These are phyloP conservation scores for Enhydra lutris DNA, from an alignment of 2,113 vertebrate species.

Conservation along the genomic window DNA sequence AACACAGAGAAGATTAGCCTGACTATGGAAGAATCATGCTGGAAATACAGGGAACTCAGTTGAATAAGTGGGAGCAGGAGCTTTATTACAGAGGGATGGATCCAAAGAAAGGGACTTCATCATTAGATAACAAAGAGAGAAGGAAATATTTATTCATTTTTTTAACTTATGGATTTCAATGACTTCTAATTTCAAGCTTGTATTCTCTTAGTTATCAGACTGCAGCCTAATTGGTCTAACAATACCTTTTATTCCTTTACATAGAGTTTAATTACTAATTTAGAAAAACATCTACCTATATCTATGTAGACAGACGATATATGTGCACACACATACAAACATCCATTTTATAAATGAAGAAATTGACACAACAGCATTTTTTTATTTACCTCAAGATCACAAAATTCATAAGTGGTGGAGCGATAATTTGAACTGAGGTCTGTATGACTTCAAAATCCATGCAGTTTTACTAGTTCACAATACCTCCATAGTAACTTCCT, in stretches of 20 bases:
- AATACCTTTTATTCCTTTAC: not conserved
- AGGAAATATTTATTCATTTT: not conserved
- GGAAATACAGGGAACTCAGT: not conserved
- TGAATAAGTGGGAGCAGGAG: not conserved
- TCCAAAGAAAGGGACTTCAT: not conserved
- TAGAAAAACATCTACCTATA: not conserved
- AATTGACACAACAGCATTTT: not conserved
- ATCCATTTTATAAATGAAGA: not conserved
- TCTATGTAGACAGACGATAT: not conserved
- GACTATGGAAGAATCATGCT: not conserved
- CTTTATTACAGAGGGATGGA: not conserved
- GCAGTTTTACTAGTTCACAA: not conserved
- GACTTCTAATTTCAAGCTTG: not conserved
- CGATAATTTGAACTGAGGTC: not conserved
- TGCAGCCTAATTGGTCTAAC: not conserved
- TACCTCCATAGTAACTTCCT: not conserved
- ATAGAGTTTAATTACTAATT: not conserved
- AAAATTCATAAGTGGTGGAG: not conserved
- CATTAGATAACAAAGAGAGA: not conserved
- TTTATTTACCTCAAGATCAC: not conserved
- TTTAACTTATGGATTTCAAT: conserved; percentile 7
- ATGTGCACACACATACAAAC: not conserved
- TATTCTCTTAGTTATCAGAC: not conserved
- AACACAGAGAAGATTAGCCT: not conserved
- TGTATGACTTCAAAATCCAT: not conserved